Conservation (phyloP, 53 echinoderm and acorn worm species). For the Pentamera pediparva region DNA sequence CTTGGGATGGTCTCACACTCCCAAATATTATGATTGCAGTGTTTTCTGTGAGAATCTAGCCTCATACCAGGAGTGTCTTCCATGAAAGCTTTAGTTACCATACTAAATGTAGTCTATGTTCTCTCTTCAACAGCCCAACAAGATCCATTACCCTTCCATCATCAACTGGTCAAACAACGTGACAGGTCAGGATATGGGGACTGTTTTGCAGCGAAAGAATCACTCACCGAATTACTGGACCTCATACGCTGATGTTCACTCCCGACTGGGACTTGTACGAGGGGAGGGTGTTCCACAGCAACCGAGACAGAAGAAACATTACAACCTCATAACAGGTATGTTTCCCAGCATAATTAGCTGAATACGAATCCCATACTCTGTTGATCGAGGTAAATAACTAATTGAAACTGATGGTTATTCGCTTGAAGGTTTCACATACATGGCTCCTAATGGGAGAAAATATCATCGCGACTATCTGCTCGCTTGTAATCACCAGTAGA, state of each 20-base stretch:
- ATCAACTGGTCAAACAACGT: conserved; percentile 84
- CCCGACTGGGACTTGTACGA: conserved; percentile 71
- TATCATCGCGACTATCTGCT: too few species aligned
- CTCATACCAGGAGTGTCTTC: background rate
- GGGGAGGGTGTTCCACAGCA: conserved; percentile 65
- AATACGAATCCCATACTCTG: too few species aligned
- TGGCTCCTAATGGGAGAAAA: too few species aligned
- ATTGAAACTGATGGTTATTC: too few species aligned
- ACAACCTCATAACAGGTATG: conserved; percentile 82
- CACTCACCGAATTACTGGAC: conserved; percentile 83
- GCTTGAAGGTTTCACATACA: too few species aligned
- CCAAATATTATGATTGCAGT: too few species aligned
- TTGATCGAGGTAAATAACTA: too few species aligned
- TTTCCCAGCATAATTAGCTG: too few species aligned
- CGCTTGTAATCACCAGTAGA: too few species aligned
- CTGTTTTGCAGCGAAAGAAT: conserved; percentile 54
- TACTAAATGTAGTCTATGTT: background rate
- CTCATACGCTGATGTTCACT: conserved; percentile 74
- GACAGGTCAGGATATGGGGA: conserved; percentile 79
- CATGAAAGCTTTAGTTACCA: background rate
- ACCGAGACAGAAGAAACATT: conserved; percentile 50
- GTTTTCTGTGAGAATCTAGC: background rate
- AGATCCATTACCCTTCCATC: conserved; percentile 70
- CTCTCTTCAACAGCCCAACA: conserved; percentile 59
- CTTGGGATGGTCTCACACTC: too few species aligned